These are phyloP conservation scores for Marronus borbonicus DNA, from an alignment of 2,888 invertebrate species.

Conservation along the genomic window DNA sequence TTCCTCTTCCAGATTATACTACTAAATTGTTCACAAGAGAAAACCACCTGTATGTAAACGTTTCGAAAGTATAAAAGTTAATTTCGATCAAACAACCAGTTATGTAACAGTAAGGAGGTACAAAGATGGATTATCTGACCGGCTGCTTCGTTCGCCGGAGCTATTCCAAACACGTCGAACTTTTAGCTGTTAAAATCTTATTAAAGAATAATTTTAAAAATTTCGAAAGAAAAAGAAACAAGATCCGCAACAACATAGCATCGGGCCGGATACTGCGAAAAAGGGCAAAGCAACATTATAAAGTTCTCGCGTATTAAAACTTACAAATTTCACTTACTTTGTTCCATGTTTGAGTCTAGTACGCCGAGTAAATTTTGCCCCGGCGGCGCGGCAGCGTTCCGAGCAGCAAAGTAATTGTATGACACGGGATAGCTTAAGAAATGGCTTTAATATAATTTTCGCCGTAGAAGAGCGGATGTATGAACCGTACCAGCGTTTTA, in stretches of 20 bases:
- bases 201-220: conserved; percentile 20
- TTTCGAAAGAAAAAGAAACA: not conserved
- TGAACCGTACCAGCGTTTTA: conserved; percentile 11
- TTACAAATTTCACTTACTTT: conserved; percentile 28
- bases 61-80: not conserved
- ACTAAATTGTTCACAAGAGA: too few relatives aligned
- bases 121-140: not conserved
- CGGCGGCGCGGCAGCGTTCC: not conserved
- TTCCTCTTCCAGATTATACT: too few relatives aligned
- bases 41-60: too few relatives aligned
- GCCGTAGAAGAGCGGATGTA: conserved; percentile 19
- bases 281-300: too few relatives aligned
- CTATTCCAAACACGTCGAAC: conserved; percentile 12
- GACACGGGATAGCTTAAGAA: conserved; percentile 31
- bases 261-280: not conserved
- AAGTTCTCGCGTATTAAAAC: conserved; percentile 3
- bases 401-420: conserved; percentile 1
- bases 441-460: conserved; percentile 43
- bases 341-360: conserved; percentile 7
- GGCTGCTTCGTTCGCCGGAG: not conserved
- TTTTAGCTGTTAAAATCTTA: conserved; percentile 12
- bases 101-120: not conserved
- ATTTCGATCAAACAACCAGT: not conserved
- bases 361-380: conserved; percentile 6
- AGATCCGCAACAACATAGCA: not conserved